Evolutionary conservation across 2,113 vertebrate genomes (phyloP), one percentile per base, ranked within the genome.

Genomic region (Stercorarius parasiticus): DNA sequence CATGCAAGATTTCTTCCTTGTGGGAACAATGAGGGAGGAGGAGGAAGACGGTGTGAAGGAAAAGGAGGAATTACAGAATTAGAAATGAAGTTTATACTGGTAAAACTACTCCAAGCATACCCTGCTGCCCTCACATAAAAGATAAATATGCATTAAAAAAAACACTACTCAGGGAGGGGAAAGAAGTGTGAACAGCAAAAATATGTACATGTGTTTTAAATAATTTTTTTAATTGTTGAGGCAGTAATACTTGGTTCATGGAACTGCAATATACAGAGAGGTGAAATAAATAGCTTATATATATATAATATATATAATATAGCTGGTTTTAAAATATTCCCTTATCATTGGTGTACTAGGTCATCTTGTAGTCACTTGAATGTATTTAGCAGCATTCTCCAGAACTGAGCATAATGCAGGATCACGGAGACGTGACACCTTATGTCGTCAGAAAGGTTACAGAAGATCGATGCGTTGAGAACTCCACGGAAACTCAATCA

Each of bases 251-350:
- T 98, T 98, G 98, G 97, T 98, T 98, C 98, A 98, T 98, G 98
- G 98, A 98, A 98, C 98, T 98, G 98, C 98, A 98, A 98, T 98
- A 98, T 98, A 99, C 98, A 98, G 97, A 98, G 98, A 98, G 98
- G 96, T 98, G 98, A 98, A 98, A 99, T 98, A 99, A 99, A 99
- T 99, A 99, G 98, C 98, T 98, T 98, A 98, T 98, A 98, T 98
- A 98, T 98, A 98, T 98, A 98, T 98, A 98, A 98, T 98, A 98
- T 98, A 98, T 98, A 99, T 98, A 98, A 98, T 98, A 98, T 98
- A 98, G 98, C 98, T 98, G 98, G 98, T 98, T 98, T 98, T 98
- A 98, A 98, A 98, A 98, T 98, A 98, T 98, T 98, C 98, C 98
- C 98, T 98, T 98, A 98, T 98, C 98, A 98, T 98, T 98, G 98